Evolutionary conservation across 2,797 vertebrate genomes (phyloP), one percentile per base, ranked within the genome.

Genomic region (Sebastes jordani): DNA sequence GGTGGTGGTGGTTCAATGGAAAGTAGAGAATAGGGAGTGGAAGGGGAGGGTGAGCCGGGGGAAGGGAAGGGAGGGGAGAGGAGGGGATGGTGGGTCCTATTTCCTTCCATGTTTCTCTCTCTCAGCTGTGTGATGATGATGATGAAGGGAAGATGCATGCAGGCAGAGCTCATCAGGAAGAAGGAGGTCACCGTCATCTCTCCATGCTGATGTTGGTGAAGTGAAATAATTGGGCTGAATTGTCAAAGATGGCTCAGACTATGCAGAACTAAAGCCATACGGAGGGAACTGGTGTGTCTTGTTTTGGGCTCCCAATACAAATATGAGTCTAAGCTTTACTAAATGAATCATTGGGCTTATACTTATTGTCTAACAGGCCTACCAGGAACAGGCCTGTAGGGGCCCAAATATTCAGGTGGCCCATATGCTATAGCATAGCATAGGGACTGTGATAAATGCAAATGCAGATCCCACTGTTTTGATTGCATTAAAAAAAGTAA

Each of bases 21-120:
- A 93, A 94, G 88, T 91, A 76, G 82, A 87, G 92, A 84, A 83
- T 59, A 83, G 86, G 86, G 89, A 89, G 87, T 89, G 88, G 79
- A 81, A 71, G 78, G 78, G 81, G 80, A 85, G 90, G 87, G 87
- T 34, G 81, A 84, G 81, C 70, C 34, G 65, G 76, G 60, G 80
- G 76, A 73, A 46, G 42, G 42, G 42, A 46, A 20, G 32, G 30
- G n/a, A 78, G 90, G 90, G 89, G 16, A 46, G 42, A 46, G 42
- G 42, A 86, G 85, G 87, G 87, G 89, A 79, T 87, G 78, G 81
- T 69, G 81, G 83, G 68, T 91, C 70, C 85, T 87, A 80, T 93
- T 93, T 91, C 93, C 91, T 89, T 63, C 87, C 86, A 91, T 91
- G 89, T 83, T 85, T 87, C 81, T 78, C 56, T 78, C 56, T 78